A percentile compares a stretch with the other conserved stretches of the same genome.
These are phyloP conservation scores for Theropithecus gelada DNA, from an alignment of 2,113 vertebrate genomes.

Conservation along the genomic window DNA sequence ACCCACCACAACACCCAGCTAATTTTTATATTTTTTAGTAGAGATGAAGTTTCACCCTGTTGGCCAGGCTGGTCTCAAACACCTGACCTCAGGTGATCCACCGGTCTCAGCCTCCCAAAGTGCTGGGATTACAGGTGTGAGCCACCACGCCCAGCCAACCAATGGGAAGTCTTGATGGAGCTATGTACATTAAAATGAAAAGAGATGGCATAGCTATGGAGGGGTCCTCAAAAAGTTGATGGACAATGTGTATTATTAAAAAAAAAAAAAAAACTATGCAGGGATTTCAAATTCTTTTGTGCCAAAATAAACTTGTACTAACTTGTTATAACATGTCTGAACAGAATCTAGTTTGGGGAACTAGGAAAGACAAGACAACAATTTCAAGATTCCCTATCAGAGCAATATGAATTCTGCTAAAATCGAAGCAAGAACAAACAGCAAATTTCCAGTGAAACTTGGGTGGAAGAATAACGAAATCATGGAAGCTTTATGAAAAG, in stretches of 20 bases:
- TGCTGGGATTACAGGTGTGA: no score
- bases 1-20: no score
- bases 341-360: not conserved
- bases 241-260: not conserved
- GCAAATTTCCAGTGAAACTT: not conserved
- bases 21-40: no score
- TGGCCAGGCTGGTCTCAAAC: no score
- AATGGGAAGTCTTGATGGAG: not conserved
- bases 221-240: not conserved
- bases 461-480: not conserved
- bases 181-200: not conserved
- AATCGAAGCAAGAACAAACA: not conserved
- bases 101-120: no score
- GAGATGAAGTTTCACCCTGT: no score
- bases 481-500: not conserved
- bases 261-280: not conserved
- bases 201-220: not conserved
- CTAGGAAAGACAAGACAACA: not conserved
- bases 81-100: no score
- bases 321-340: not conserved
- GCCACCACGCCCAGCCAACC: accelerated
- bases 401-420: not conserved
- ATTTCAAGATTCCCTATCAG: not conserved
- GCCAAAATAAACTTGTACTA: not conserved
- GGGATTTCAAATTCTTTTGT: not conserved